These are phyloP conservation scores for Metridium senile DNA, from an alignment of 92 coral and sea anemone species.

Conservation along the genomic window DNA sequence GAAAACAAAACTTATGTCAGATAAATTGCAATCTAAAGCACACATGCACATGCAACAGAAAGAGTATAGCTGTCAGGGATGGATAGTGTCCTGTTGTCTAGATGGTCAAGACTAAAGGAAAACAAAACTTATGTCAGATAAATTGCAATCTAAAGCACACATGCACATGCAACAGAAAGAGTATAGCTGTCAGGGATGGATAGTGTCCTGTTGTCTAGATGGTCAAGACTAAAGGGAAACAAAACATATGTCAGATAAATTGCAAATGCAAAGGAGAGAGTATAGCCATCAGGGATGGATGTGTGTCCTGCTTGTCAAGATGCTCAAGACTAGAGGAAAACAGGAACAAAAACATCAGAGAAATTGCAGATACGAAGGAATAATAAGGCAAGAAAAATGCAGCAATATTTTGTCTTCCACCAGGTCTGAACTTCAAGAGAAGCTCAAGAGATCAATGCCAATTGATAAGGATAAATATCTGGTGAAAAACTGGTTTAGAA, in stretches of 20 bases:
- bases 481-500: too few species aligned
- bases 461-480: too few species aligned
- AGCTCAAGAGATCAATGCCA: too few species aligned
- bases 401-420: too few species aligned
- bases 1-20: neutral
- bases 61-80: slow-evolving; percentile 93
- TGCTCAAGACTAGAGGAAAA: slow-evolving; percentile 77
- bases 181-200: slow-evolving; percentile 93
- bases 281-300: slow-evolving; percentile 88
- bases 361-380: too few species aligned
- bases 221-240: slow-evolving; percentile 76
- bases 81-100: slow-evolving; percentile 78
- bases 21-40: neutral
- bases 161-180: slow-evolving; percentile 67
- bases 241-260: neutral
- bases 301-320: slow-evolving; percentile 79
- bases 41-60: slow-evolving; percentile 61
- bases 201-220: slow-evolving; percentile 80
- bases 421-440: too few species aligned
- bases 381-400: too few species aligned
- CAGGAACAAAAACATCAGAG: neutral
- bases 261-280: slow-evolving; percentile 75
- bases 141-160: neutral
- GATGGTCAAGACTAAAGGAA: slow-evolving; percentile 81
- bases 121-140: neutral